Evolutionary conservation across 2,888 invertebrate genomes (phyloP).

Genomic region (Schrankia costaestrigalis): DNA sequence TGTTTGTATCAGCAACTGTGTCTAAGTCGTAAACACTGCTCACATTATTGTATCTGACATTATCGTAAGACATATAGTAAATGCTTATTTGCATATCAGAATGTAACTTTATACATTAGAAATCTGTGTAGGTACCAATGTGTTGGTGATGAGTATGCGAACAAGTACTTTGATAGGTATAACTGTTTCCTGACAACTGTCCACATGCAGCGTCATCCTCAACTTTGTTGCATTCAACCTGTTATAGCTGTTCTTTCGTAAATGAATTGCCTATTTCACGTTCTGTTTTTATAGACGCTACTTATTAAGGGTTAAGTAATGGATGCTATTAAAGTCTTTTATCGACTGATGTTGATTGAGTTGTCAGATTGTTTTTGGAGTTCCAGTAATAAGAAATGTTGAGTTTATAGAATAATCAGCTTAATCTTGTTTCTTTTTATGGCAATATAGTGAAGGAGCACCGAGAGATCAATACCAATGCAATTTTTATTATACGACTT

Average conservation of each 20-base stretch:
- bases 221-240: conserved; percentile 24
- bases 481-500: no score
- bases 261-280: conserved; percentile 12
- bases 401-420: no score
- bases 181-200: conserved; percentile 24
- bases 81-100: conserved; percentile 9
- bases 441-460: no score
- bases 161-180: conserved; percentile 7
- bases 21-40: conserved; percentile 22
- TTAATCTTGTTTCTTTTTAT: no score
- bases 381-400: no score
- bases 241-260: conserved; percentile 22
- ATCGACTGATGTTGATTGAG: no score
- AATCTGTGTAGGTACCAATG: conserved; percentile 5
- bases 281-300: no score
- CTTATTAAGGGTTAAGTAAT: no score
- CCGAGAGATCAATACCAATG: no score
- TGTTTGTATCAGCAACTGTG: conserved; percentile 4
- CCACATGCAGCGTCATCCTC: conserved; percentile 12
- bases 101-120: conserved; percentile 27
- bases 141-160: conserved; percentile 14
- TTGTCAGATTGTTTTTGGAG: no score
- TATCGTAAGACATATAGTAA: conserved; percentile 8
- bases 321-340: no score
- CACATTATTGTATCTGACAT: conserved; percentile 13